Percentiles rank a stretch among this genome's conserved stretches.
Evolutionary conservation across 2,888 invertebrate genomes (phyloP).

Genomic region (Chymomyza amoena): DNA sequence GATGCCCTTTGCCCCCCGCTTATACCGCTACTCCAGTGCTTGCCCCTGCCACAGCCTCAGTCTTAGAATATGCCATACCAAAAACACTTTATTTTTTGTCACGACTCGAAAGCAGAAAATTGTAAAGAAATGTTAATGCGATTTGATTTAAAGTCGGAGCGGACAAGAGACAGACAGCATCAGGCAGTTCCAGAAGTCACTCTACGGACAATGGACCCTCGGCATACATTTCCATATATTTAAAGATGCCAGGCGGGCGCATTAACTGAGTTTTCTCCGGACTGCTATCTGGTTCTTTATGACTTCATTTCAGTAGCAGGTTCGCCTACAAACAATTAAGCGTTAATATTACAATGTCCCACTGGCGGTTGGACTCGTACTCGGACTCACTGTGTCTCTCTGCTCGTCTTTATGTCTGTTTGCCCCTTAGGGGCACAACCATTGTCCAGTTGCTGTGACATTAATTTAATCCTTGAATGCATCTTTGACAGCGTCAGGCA

Average conservation of each 20-base stretch:
- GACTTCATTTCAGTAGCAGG: conserved; percentile 54
- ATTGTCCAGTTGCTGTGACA: conserved; percentile 70
- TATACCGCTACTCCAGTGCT: not conserved
- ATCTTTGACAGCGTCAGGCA: conserved; percentile 63
- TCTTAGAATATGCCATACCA: conserved; percentile 41
- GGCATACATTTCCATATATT: conserved; percentile 66
- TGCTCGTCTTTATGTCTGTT: not conserved
- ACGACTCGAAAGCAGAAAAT: conserved; percentile 64
- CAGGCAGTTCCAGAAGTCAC: not conserved
- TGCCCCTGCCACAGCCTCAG: conserved; percentile 11
- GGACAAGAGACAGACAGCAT: conserved; percentile 10
- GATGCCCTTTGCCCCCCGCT: conserved; percentile 35
- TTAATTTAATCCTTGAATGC: conserved; percentile 73
- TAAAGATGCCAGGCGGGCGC: conserved; percentile 42
- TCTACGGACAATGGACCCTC: conserved; percentile 30
- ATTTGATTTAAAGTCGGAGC: conserved; percentile 71
- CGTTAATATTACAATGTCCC: conserved; percentile 53
- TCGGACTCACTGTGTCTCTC: not conserved
- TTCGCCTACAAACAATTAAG: conserved; percentile 63
- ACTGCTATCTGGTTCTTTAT: conserved; percentile 48
- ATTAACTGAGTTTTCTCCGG: not conserved
- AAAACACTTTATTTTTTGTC: conserved; percentile 62
- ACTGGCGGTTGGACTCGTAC: not conserved
- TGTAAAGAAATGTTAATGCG: conserved; percentile 73
- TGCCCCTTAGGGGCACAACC: conserved; percentile 14